Evolutionary conservation across 2,797 vertebrate species (phyloP), one percentile per base, ranked within the genome.

Genomic region (Poecilia wingei): DNA sequence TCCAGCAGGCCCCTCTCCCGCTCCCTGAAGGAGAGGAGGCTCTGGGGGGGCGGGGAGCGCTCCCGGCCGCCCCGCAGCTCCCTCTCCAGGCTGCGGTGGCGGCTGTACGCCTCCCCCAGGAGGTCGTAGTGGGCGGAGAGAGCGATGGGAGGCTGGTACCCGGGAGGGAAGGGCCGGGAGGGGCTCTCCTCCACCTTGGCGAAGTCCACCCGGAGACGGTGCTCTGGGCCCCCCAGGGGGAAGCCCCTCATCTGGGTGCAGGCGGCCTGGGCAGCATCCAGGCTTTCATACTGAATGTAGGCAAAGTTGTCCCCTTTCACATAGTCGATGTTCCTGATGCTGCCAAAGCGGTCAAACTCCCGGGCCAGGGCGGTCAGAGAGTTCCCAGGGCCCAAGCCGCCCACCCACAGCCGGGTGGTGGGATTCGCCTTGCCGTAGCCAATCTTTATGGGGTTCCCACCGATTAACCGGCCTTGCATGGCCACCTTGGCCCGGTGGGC

Each of bases 171-270:
- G 0, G 96, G 93, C 2, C 98, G 96, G 0, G 92, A 79, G 0
- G 92, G 85, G 0, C 95, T 95, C 85, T 99, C 98, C 94, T 99
- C 98, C 0, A 97, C 97, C 86, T 98, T 99, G 74, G 98, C 98
- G 78, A 99, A 99, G 93, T 99, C 98, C 76, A 99, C 98, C 0
- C 98, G 93, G 13, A 99, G 96, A 1, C 98, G 95, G 3, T 98
- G 96, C 81, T 98, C 97, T 0, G 97, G 96, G 0, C 97, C 98
- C 0, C 97, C 98, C 81, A 99, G 55, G 0, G 97, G 97, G 36
- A 99, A 99, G 10, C 98, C 98, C 78, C 98, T 95, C 98, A 99
- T 99, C 89, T 99, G 98, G 0, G 97, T 96, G 3, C 98, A 99
- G 81, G 98, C 98, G 0, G 98, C 98, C 89, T 99, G 98, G 0